phyloP scores from a whole-genome alignment of 2,888 invertebrate species.

The Amphipoea lucens region DNA sequence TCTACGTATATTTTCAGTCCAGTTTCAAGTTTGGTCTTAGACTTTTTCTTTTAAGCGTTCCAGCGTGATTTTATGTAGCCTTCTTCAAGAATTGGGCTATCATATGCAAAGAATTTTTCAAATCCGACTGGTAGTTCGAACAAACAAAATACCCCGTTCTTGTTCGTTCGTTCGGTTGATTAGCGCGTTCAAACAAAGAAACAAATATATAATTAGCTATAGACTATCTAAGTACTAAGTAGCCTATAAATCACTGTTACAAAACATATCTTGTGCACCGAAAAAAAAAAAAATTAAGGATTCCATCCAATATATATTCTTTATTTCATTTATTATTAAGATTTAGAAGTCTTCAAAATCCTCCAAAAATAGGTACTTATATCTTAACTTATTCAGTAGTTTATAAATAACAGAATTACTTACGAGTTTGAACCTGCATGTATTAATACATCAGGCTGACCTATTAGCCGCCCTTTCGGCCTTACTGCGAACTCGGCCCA shows the following conservation, averaged over 20 bases:
- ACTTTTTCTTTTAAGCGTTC: not conserved
- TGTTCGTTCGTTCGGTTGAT: too few species aligned
- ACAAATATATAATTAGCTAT: too few species aligned
- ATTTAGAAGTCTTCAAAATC: not conserved
- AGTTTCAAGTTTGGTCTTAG: not conserved
- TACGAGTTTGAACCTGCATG: not conserved
- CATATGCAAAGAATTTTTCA: too few species aligned
- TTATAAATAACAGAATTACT: constrained; percentile 21
- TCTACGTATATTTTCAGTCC: not conserved
- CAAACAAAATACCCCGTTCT: too few species aligned
- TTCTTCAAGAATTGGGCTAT: too few species aligned
- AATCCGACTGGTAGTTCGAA: too few species aligned
- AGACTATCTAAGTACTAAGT: too few species aligned
- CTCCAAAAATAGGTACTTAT: not conserved
- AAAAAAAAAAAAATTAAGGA: not conserved
- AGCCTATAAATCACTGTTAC: too few species aligned
- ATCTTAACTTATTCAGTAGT: constrained; percentile 1
- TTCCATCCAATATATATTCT: not conserved
- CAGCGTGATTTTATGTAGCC: too few species aligned
- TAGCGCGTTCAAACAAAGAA: too few species aligned
- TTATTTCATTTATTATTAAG: not conserved
- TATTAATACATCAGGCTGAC: constrained; percentile 45
- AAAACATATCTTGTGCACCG: not conserved
- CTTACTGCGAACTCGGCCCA: constrained; percentile 1
- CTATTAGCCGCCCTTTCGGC: constrained; percentile 38